Conservation (phyloP, 2,797 vertebrate species). For the Sparus aurata region DNA sequence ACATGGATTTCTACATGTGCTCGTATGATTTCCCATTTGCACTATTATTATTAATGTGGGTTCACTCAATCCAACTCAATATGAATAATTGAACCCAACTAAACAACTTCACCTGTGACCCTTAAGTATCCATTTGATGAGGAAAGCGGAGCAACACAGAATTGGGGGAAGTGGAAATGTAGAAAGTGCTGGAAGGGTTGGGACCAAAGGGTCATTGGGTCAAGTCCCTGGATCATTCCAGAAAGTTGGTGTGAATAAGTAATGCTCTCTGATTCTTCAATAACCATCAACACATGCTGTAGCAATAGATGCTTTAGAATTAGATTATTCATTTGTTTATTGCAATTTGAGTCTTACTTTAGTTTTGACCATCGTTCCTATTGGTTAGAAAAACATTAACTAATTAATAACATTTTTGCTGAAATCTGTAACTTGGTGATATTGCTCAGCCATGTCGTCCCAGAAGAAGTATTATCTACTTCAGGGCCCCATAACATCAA, state of each 20-base stretch:
- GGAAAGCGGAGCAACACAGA: not conserved
- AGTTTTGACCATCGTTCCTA: not conserved
- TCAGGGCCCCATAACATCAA: too few species aligned
- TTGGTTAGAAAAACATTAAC: not conserved
- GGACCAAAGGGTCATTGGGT: conserved; percentile 23
- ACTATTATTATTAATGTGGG: conserved; percentile 58
- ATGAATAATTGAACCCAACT: conserved; percentile 37
- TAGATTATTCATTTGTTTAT: not conserved
- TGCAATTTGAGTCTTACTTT: not conserved
- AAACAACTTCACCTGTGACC: conserved; percentile 42
- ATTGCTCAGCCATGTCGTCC: not conserved
- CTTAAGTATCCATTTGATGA: not conserved
- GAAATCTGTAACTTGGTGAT: not conserved
- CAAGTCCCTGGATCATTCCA: not conserved
- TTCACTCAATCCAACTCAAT: conserved; percentile 37
- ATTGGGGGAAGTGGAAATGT: not conserved
- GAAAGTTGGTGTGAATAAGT: conserved; percentile 29
- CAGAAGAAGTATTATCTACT: not conserved
- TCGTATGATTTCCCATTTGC: conserved; percentile 50
- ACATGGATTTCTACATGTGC: conserved; percentile 41
- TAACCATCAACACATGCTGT: too few species aligned
- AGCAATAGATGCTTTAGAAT: not conserved
- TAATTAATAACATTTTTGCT: not conserved
- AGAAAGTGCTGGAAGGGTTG: not conserved
- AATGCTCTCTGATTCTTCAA: not conserved